Evolutionary conservation across 2,113 vertebrate genomes (phyloP).

Genomic region (Bubo scandiacus): DNA sequence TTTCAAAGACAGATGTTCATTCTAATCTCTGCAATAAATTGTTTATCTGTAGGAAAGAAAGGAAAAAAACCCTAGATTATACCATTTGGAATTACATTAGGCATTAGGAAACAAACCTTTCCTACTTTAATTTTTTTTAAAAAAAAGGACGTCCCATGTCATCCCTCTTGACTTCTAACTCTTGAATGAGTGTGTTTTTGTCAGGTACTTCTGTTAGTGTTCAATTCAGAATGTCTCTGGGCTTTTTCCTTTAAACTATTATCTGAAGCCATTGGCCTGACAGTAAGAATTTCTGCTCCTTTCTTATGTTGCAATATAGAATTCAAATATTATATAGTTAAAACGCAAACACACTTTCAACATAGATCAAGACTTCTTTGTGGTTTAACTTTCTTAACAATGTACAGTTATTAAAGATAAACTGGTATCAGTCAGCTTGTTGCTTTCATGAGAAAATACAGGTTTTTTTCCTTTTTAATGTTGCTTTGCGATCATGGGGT

Average conservation of each 20-base stretch:
- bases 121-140: not conserved
- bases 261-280: not conserved
- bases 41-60: not conserved
- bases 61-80: not conserved
- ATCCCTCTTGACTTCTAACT: not conserved
- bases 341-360: not conserved
- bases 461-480: not conserved
- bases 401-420: not conserved
- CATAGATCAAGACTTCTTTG: not conserved
- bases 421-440: not conserved
- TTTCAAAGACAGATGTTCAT: not conserved
- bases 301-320: not conserved
- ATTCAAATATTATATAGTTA: not conserved
- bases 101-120: not conserved
- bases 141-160: not conserved
- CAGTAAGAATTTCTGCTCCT: not conserved
- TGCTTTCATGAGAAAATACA: not conserved
- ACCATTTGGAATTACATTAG: not conserved
- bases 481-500: not conserved
- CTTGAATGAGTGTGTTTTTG: not conserved
- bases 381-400: not conserved
- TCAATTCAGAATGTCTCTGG: not conserved
- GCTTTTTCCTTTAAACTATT: not conserved
- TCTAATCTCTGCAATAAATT: not conserved
- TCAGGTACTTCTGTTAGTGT: not conserved